A percentile compares a stretch with the other conserved stretches of the same genome.
Evolutionary conservation across 2,888 invertebrate species (phyloP).

Genomic region (Marronus borbonicus): DNA sequence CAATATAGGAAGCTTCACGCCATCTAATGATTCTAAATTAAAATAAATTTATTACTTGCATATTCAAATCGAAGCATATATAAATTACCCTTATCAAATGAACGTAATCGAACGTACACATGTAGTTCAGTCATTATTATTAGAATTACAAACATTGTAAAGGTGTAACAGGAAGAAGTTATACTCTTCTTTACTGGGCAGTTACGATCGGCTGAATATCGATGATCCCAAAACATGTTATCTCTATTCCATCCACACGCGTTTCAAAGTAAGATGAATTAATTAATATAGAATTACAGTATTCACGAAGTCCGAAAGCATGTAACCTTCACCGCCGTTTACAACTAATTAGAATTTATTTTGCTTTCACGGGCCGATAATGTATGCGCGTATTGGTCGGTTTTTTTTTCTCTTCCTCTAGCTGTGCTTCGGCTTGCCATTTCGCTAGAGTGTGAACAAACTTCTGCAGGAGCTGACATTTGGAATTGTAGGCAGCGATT

Average conservation of each 20-base stretch:
- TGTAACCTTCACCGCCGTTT: constrained; percentile 22
- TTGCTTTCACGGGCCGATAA: constrained; percentile 41
- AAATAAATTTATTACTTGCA: neutral
- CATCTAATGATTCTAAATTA: neutral
- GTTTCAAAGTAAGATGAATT: constrained; percentile 23
- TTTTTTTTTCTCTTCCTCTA: neutral
- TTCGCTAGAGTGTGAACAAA: too few relatives aligned
- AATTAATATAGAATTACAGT: constrained; percentile 36
- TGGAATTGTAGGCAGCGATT: too few relatives aligned
- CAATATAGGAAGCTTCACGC: too few relatives aligned
- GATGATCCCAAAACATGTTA: neutral
- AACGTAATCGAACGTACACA: neutral
- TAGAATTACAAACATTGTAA: constrained; percentile 7
- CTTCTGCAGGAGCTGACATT: too few relatives aligned
- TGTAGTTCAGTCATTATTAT: neutral
- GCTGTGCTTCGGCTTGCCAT: neutral
- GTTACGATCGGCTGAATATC: neutral
- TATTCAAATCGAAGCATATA: neutral
- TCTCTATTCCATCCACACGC: neutral
- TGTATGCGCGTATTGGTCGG: constrained; percentile 17
- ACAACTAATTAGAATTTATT: constrained; percentile 48
- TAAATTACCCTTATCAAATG: neutral
- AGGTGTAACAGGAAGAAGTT: neutral
- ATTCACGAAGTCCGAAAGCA: neutral
- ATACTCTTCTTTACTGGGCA: too few relatives aligned